phyloP scores from a whole-genome alignment of 2,113 vertebrate genomes.

The Tyrannus savana region DNA sequence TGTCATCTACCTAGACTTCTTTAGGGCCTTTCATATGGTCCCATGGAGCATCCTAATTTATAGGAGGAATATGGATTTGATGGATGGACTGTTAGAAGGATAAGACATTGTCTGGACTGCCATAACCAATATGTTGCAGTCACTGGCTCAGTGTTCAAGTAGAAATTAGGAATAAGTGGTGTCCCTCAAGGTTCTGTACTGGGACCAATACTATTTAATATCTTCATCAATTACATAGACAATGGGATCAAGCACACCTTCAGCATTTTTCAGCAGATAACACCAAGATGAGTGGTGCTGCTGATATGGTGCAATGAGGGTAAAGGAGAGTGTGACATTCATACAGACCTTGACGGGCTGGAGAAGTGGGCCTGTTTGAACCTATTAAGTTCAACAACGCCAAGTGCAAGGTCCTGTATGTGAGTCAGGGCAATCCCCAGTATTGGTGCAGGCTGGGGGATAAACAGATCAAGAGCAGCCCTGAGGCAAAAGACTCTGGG shows the following conservation, averaged over 20 bases:
- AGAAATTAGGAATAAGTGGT: neutral
- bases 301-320: fast-evolving
- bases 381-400: neutral
- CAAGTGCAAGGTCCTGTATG: neutral
- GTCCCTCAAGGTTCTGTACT: neutral
- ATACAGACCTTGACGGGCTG: neutral
- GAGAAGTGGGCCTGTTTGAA: neutral
- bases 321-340: neutral
- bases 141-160: neutral
- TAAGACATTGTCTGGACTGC: neutral
- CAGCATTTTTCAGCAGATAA: neutral
- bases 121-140: neutral
- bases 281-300: neutral
- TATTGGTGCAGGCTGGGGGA: fast-evolving
- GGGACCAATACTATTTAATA: neutral
- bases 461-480: neutral
- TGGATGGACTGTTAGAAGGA: no score
- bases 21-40: neutral
- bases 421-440: fast-evolving
- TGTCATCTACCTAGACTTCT: neutral
- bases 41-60: neutral
- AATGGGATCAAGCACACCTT: fast-evolving
- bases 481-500: neutral
- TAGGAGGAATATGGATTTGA: neutral
- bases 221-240: neutral